These are phyloP conservation scores for Auanema sp. DNA, from an alignment of 2,888 invertebrate species.

Conservation along the genomic window DNA sequence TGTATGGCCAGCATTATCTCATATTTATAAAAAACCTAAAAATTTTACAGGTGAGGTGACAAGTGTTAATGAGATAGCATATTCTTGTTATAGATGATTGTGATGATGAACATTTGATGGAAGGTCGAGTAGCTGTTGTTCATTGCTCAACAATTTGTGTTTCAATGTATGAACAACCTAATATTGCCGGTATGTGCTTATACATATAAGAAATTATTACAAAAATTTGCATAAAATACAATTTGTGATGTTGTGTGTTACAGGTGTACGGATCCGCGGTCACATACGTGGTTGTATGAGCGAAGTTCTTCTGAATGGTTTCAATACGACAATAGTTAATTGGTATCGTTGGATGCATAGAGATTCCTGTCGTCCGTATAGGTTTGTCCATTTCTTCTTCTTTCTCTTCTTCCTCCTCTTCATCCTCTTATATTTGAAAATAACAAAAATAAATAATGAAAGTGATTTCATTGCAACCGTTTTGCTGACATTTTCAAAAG, in stretches of 20 bases:
- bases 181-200: conserved; percentile 59
- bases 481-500: not conserved
- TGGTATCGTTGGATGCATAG: conserved; percentile 62
- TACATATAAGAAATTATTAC: too few species aligned
- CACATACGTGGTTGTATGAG: conserved; percentile 61
- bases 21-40: conserved; percentile 54
- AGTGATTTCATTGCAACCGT: not conserved
- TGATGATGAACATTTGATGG: conserved; percentile 31
- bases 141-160: conserved; percentile 61
- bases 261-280: conserved; percentile 57
- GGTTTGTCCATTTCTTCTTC: conserved; percentile 17
- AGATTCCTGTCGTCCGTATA: conserved; percentile 56
- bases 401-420: too few species aligned
- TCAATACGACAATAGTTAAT: conserved; percentile 60
- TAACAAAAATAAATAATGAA: not conserved
- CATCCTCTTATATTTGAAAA: not conserved
- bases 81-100: conserved; percentile 33
- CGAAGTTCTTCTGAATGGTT: conserved; percentile 57
- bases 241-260: too few species aligned
- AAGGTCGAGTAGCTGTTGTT: conserved; percentile 39
- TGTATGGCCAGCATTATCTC: conserved; percentile 50
- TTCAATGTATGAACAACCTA: conserved; percentile 53
- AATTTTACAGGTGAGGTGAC: conserved; percentile 59
- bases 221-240: not conserved
- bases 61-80: not conserved